A percentile compares a stretch with the other conserved stretches of the same genome.
Evolutionary conservation across 2,888 invertebrate genomes (phyloP).

Genomic region (Euzetes globulus): DNA sequence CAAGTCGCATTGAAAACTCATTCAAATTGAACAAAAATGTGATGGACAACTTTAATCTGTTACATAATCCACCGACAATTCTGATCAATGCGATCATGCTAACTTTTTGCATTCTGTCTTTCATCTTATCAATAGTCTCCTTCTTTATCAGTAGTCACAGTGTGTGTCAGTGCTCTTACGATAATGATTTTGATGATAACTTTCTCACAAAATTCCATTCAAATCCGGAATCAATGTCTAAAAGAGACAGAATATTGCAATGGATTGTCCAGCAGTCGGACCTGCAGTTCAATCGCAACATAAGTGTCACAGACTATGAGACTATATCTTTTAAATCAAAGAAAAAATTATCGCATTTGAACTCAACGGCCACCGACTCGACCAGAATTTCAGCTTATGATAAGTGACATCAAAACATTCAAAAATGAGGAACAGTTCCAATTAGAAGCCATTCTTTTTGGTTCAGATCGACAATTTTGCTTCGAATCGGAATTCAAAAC

Average conservation of each 20-base stretch:
- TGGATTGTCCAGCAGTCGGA: conserved; percentile 20
- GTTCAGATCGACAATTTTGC: no score
- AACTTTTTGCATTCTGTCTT: neutral
- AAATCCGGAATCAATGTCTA: neutral
- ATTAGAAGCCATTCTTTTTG: no score
- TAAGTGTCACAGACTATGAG: neutral
- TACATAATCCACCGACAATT: conserved; percentile 7
- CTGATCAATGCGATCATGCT: conserved; percentile 14
- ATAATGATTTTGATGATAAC: neutral
- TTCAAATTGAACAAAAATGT: neutral
- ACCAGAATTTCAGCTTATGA: conserved; percentile 22
- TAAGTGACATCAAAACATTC: neutral
- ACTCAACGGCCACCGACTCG: neutral
- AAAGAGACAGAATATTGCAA: conserved; percentile 14
- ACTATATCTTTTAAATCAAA: conserved; percentile 16
- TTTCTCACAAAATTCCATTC: neutral
- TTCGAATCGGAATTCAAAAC: no score
- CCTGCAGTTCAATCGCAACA: neutral
- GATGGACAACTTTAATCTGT: neutral
- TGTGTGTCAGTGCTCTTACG: conserved; percentile 2
- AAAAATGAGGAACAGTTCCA: neutral
- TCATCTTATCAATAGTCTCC: neutral
- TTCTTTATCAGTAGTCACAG: conserved; percentile 1
- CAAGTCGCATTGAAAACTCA: neutral
- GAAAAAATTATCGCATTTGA: conserved; percentile 1